These are phyloP conservation scores for Bovichtus diacanthus DNA, from an alignment of 2,797 vertebrate genomes.

Conservation along the genomic window DNA sequence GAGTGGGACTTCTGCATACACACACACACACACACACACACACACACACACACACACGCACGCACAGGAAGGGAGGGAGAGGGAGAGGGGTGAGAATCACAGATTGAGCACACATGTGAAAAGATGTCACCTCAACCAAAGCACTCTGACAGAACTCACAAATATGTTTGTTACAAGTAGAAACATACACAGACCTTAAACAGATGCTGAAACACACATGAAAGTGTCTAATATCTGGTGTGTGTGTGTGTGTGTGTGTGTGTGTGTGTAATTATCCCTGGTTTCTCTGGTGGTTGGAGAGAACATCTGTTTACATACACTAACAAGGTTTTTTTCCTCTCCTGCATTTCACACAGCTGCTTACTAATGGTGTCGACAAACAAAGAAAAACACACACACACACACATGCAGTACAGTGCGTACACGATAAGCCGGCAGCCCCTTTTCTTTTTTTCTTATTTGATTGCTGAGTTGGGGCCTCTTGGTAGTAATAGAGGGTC, in stretches of 20 bases:
- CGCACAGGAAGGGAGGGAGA: slow-evolving; percentile 6
- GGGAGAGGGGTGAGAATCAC: slow-evolving; percentile 31
- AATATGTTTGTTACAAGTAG: slow-evolving; percentile 65
- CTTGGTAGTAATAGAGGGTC: slow-evolving; percentile 71
- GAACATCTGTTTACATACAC: slow-evolving; percentile 83
- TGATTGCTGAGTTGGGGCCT: slow-evolving; percentile 68
- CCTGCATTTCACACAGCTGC: slow-evolving; percentile 78
- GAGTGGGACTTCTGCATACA: slow-evolving; percentile 92
- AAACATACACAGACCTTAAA: slow-evolving; percentile 74
- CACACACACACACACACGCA: background rate
- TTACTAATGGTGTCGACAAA: slow-evolving; percentile 81
- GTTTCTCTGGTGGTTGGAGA: slow-evolving; percentile 68
- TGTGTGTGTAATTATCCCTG: slow-evolving; percentile 68
- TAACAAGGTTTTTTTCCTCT: slow-evolving; percentile 77
- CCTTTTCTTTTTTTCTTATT: slow-evolving; percentile 34
- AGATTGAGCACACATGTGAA: slow-evolving; percentile 65
- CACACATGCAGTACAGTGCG: slow-evolving; percentile 43
- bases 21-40: slow-evolving; percentile 33
- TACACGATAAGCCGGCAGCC: slow-evolving; percentile 40
- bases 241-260: slow-evolving; percentile 63
- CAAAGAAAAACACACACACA: slow-evolving; percentile 64
- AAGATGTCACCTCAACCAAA: slow-evolving; percentile 61
- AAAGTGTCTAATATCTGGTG: slow-evolving; percentile 68
- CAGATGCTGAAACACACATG: slow-evolving; percentile 70
- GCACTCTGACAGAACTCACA: slow-evolving; percentile 50